phyloP scores from a whole-genome alignment of 2,888 invertebrate species.

The Sympetrum striolatum region DNA sequence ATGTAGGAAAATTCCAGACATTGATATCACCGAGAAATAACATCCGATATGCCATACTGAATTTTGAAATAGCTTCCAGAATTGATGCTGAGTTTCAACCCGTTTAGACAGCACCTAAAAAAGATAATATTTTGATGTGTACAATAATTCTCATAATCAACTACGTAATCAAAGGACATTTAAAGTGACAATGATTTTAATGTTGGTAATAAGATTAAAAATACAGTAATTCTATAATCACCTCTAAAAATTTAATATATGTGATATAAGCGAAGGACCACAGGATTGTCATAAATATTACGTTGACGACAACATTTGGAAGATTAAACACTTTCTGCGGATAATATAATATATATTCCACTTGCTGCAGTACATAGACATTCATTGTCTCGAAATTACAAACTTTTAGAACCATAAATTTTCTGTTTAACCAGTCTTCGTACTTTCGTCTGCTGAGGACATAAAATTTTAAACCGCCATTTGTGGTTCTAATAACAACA shows the following conservation, averaged over 20 bases:
- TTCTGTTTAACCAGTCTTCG: too few relatives aligned
- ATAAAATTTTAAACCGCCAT: too few relatives aligned
- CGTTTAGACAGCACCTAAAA: not conserved
- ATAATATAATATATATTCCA: not conserved
- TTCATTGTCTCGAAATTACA: not conserved
- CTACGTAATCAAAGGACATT: not conserved
- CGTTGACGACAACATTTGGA: not conserved
- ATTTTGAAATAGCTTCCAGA: not conserved
- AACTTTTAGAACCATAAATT: too few relatives aligned
- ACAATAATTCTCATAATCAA: not conserved
- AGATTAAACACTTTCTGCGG: constrained; percentile 20
- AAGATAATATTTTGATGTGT: not conserved
- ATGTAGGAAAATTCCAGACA: not conserved
- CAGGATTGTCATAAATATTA: not conserved
- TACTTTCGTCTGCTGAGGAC: too few relatives aligned
- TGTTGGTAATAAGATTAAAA: too few relatives aligned
- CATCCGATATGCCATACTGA: not conserved
- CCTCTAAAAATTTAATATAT: not conserved
- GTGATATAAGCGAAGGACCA: not conserved
- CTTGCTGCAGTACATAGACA: not conserved
- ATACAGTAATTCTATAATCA: not conserved
- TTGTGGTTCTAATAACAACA: too few relatives aligned
- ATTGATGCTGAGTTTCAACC: not conserved
- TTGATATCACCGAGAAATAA: not conserved
- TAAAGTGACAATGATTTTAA: not conserved